Conservation (phyloP, 2,113 vertebrate species). For the Sylvia atricapilla region DNA sequence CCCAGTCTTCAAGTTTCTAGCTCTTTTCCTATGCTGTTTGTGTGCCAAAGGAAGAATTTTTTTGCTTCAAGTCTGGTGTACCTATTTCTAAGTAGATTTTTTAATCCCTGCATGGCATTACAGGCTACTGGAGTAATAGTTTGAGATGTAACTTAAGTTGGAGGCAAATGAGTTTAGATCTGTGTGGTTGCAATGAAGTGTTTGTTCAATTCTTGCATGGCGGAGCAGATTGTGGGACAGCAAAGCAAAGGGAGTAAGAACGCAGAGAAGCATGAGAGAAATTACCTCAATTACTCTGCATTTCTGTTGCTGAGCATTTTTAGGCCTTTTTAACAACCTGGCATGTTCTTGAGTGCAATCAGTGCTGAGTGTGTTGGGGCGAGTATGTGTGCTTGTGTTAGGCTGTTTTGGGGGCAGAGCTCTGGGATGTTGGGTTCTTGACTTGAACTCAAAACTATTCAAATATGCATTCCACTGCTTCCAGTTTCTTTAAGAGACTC, state of each 20-base stretch:
- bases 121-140: background rate
- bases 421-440: background rate
- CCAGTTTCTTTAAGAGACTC: background rate
- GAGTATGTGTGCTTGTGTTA: background rate
- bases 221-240: background rate
- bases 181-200: background rate
- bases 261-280: background rate
- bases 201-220: background rate
- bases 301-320: background rate
- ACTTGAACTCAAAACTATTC: background rate
- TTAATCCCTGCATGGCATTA: background rate
- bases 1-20: background rate
- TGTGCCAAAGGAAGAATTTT: background rate
- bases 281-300: conserved; percentile 15
- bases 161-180: background rate
- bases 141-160: background rate
- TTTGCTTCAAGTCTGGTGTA: background rate
- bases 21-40: background rate
- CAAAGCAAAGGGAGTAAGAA: background rate
- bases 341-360: background rate
- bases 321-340: background rate
- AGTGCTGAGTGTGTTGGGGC: background rate
- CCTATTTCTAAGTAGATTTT: background rate
- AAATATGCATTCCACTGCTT: background rate
- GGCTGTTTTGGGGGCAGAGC: background rate